phyloP scores from a whole-genome alignment of 2,888 invertebrate genomes.

The Ceraclea dissimilis region DNA sequence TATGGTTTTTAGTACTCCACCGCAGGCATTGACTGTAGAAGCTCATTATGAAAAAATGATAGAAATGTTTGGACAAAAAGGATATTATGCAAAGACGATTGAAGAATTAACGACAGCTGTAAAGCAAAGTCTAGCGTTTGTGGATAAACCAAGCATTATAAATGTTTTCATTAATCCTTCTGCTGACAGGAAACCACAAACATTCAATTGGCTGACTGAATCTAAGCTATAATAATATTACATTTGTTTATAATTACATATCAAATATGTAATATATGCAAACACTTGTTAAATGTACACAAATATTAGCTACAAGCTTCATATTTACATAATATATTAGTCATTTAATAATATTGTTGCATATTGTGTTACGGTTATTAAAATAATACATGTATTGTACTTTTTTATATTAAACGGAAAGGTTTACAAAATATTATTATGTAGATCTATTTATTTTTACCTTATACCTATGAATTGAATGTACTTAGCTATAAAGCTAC shows the following conservation, averaged over 20 bases:
- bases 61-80: constrained; percentile 75
- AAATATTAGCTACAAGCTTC: no score
- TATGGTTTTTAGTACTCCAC: constrained; percentile 62
- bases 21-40: constrained; percentile 69
- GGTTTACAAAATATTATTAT: neutral
- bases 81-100: constrained; percentile 71
- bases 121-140: constrained; percentile 55
- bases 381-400: neutral
- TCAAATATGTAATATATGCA: no score
- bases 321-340: no score
- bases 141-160: constrained; percentile 75
- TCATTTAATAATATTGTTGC: no score
- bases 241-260: neutral
- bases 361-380: no score
- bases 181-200: constrained; percentile 85
- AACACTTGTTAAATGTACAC: no score
- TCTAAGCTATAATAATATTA: constrained; percentile 64
- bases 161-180: constrained; percentile 85
- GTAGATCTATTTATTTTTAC: neutral
- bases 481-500: no score
- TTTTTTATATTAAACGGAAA: neutral
- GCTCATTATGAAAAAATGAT: constrained; percentile 87
- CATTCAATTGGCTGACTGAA: constrained; percentile 87
- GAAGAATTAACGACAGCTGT: constrained; percentile 69
- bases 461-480: no score